Evolutionary conservation across 2,888 invertebrate genomes (phyloP).

Genomic region (Gerris lacustris): DNA sequence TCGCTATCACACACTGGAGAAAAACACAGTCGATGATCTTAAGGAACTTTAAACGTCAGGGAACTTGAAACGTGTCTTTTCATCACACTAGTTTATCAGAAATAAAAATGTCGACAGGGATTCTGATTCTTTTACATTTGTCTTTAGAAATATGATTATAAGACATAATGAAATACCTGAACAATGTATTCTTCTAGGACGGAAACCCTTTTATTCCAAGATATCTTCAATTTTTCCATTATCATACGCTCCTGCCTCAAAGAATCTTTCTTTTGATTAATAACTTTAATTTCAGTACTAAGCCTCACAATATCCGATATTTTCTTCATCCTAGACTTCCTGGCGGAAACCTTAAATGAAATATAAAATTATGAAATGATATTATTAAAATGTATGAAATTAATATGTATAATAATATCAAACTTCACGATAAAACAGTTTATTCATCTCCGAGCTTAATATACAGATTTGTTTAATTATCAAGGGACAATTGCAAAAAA

Average conservation of each 20-base stretch:
- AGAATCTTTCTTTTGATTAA: slow-evolving; percentile 1
- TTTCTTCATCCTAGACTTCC: slow-evolving; percentile 4
- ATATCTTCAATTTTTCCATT: not conserved
- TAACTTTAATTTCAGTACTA: not conserved
- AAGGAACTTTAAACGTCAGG: no score
- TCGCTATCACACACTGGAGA: no score
- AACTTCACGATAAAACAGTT: not conserved
- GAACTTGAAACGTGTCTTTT: no score
- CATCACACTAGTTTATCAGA: no score
- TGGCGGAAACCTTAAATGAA: not conserved
- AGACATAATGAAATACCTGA: no score
- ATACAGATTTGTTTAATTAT: not conserved
- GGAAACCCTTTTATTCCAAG: slow-evolving; percentile 2
- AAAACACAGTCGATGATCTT: no score
- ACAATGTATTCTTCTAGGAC: not conserved
- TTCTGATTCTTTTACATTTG: no score
- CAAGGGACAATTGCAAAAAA: not conserved
- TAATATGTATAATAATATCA: not conserved
- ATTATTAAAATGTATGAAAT: no score
- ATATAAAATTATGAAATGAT: no score
- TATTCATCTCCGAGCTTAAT: not conserved
- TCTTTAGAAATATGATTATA: no score
- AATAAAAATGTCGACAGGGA: no score
- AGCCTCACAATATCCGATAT: not conserved
- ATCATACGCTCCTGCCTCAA: not conserved